Evolutionary conservation across 2,113 vertebrate species (phyloP), one percentile per base, ranked within the genome.

Genomic region (Gymnogyps californianus): DNA sequence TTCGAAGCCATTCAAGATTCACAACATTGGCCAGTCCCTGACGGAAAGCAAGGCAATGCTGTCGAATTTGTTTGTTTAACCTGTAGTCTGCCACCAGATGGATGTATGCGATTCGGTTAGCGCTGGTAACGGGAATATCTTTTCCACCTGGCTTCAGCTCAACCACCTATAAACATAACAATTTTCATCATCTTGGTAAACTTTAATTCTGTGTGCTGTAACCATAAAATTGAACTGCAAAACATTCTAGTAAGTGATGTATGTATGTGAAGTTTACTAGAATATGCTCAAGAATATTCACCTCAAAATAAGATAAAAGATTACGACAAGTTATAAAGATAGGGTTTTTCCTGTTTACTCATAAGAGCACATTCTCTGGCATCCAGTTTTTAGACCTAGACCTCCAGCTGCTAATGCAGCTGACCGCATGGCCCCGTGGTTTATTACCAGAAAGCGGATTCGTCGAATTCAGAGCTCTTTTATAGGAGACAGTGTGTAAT

Each of bases 21-120:
- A 99, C 98, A 38, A 99, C 99, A 4, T 99, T 99, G 97, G 99
- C 99, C 90, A 99, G 98, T 32, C 99, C 99, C 98, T 99, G 99
- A 1, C 99, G 98, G 98, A 99, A 99, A 4, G 99, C 99, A 95
- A 99, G 98, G 97, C 99, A 99, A 80, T 99, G 99, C 71, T 98
- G 99, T 40, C 99, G 97, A 94, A 99, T 99, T 93, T 99, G 99
- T 75, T 99, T 99, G 98, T 99, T 99, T 46, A 99, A 98, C 64
- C 99, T 94, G 97, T 99, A 99, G 98, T 99, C 99, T 0, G 99
- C 99, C 94, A 99, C 99, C 78, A 99, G 97, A 46, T 99, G 99
- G 98, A 99, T 99, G 97, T 99, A 99, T 0, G 99, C 99, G 3
- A 99, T 99, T 19, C 99, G 98, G 98, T 99, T 99, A 2, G 99